A percentile compares a stretch with the other conserved stretches of the same genome.
Conservation (phyloP, 2,113 vertebrate species). For the Lucifuga dentata region DNA sequence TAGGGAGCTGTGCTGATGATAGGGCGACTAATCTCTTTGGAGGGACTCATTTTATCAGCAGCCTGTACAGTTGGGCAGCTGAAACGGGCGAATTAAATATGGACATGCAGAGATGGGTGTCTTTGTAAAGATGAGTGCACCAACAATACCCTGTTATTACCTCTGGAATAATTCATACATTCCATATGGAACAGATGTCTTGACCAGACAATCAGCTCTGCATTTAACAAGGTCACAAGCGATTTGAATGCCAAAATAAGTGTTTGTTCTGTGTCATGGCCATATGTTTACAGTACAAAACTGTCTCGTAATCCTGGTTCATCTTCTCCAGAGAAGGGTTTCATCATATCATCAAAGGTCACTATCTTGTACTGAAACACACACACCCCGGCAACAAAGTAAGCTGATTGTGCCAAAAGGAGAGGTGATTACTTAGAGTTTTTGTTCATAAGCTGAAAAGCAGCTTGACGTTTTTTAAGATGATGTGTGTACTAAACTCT, state of each 20-base stretch:
- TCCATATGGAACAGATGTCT: conserved; percentile 70
- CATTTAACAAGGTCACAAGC: conserved; percentile 43
- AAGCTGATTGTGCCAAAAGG: conserved; percentile 35
- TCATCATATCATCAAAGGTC: conserved; percentile 29
- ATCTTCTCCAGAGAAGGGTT: neutral
- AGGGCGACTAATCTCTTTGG: conserved; percentile 82
- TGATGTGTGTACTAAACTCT: conserved; percentile 46
- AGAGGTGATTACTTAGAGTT: conserved; percentile 57
- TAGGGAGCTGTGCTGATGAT: conserved; percentile 79
- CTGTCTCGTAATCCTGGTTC: conserved; percentile 2
- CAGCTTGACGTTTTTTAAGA: conserved; percentile 70
- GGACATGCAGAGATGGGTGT: conserved; percentile 71
- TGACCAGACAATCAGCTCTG: conserved; percentile 18
- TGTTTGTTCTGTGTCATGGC: conserved; percentile 9
- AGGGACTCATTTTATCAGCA: conserved; percentile 77
- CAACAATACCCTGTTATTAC: conserved; percentile 65
- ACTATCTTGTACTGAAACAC: conserved; percentile 36
- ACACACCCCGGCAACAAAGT: conserved; percentile 44
- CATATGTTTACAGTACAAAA: conserved; percentile 14
- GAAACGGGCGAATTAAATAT: conserved; percentile 75
- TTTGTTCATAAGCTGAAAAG: conserved; percentile 75
- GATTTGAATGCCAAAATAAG: conserved; percentile 38
- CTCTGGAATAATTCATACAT: conserved; percentile 74
- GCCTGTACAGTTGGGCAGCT: conserved; percentile 76
- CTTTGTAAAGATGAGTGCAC: conserved; percentile 72